Evolutionary conservation across 2,113 vertebrate species (phyloP).

Genomic region (Seriola dumerili): DNA sequence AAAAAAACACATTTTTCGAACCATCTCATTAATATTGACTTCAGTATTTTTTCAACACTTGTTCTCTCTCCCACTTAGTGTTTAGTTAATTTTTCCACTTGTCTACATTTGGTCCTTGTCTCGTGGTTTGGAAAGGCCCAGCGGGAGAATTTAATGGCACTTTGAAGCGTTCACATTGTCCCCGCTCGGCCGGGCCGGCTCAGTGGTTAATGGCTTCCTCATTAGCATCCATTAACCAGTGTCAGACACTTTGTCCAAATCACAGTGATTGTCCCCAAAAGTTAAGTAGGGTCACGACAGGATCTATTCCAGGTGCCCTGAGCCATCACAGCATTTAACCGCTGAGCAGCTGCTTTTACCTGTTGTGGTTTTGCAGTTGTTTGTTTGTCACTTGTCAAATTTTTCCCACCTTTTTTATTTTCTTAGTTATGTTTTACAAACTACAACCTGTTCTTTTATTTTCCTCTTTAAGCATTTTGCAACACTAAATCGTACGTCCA

Average conservation of each 20-base stretch:
- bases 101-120: neutral
- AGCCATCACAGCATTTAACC: neutral
- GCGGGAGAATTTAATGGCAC: slow-evolving; percentile 3
- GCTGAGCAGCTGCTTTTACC: neutral
- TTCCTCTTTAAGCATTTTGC: neutral
- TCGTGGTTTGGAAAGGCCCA: slow-evolving; percentile 11
- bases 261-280: neutral
- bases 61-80: neutral
- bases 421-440: neutral
- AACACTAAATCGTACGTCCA: neutral
- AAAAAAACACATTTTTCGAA: no score
- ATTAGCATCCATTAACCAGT: slow-evolving; percentile 48
- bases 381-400: neutral
- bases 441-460: neutral
- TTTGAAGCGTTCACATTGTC: neutral
- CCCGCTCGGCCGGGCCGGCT: neutral
- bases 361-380: neutral
- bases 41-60: no score
- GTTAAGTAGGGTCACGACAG: neutral
- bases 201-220: slow-evolving; percentile 30
- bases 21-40: no score
- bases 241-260: slow-evolving; percentile 18
- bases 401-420: neutral
- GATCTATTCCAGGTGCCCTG: neutral
- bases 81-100: slow-evolving; percentile 2